Evolutionary conservation across 2,797 vertebrate species (phyloP).

Genomic region (Borostomias antarcticus): DNA sequence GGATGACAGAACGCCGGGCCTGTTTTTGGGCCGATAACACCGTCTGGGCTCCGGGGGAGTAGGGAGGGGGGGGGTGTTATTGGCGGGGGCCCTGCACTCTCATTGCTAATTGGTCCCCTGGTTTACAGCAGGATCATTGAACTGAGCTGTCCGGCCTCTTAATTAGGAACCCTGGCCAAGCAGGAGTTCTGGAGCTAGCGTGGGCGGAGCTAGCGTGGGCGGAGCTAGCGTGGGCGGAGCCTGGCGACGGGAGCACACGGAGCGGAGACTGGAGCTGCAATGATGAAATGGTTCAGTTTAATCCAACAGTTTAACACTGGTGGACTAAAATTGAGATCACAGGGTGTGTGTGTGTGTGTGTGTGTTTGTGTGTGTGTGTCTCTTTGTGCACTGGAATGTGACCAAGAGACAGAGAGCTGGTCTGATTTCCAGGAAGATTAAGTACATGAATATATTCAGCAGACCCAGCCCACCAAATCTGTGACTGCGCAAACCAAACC

Average conservation of each 20-base stretch:
- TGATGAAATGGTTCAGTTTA: neutral
- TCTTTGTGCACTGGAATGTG: too few relatives aligned
- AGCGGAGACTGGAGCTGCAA: too few relatives aligned
- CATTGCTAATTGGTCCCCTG: slow-evolving; percentile 73
- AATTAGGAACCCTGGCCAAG: slow-evolving; percentile 60
- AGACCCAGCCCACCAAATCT: slow-evolving; percentile 25
- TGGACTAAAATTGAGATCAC: slow-evolving; percentile 6
- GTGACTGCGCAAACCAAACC: slow-evolving; percentile 16
- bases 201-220: too few relatives aligned
- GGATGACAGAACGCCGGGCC: slow-evolving; percentile 23
- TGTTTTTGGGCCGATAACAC: slow-evolving; percentile 48
- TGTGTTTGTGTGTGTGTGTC: too few relatives aligned
- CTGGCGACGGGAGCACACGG: too few relatives aligned
- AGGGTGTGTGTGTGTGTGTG: too few relatives aligned
- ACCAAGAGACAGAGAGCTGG: neutral
- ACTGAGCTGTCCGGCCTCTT: slow-evolving; percentile 55
- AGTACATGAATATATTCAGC: slow-evolving; percentile 21
- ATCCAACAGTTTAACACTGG: too few relatives aligned
- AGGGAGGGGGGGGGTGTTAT: slow-evolving; percentile 2
- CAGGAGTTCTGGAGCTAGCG: too few relatives aligned
- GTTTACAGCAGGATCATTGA: slow-evolving; percentile 63
- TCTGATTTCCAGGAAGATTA: neutral
- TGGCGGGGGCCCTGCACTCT: slow-evolving; percentile 36
- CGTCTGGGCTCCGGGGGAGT: slow-evolving; percentile 43
- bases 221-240: too few relatives aligned